A percentile compares a stretch with the other conserved stretches of the same genome.
Evolutionary conservation across 2,888 invertebrate genomes (phyloP).

Genomic region (Branchinecta sandiegonensis): DNA sequence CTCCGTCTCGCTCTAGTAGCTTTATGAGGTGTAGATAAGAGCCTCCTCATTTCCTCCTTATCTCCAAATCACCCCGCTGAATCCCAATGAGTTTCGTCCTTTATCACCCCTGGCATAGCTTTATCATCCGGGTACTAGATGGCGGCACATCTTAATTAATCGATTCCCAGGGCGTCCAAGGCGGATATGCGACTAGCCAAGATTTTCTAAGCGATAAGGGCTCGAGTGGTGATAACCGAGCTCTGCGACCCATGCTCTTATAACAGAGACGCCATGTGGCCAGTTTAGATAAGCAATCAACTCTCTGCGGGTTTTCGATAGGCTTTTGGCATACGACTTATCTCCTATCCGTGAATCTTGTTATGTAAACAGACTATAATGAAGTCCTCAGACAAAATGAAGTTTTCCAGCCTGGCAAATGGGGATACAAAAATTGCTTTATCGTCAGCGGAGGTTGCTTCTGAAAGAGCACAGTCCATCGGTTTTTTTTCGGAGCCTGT

Average conservation of each 20-base stretch:
- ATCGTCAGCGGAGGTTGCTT: no score
- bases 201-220: slow-evolving; percentile 6
- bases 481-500: no score
- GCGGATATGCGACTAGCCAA: slow-evolving; percentile 3
- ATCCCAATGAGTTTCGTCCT: slow-evolving; percentile 12
- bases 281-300: slow-evolving; percentile 10
- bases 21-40: no score
- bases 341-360: background rate
- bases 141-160: slow-evolving; percentile 9
- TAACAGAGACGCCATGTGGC: slow-evolving; percentile 10
- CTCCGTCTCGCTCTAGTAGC: no score
- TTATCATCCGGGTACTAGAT: slow-evolving; percentile 2
- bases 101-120: background rate
- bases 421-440: no score
- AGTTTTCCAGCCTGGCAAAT: slow-evolving; percentile 12
- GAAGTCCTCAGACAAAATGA: slow-evolving; percentile 12
- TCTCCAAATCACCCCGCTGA: slow-evolving; percentile 14
- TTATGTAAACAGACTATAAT: background rate
- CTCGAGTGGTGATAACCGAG: background rate
- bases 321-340: background rate
- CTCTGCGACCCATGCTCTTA: slow-evolving; percentile 4
- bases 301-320: slow-evolving; percentile 2
- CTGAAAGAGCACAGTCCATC: no score
- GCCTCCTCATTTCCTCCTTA: background rate
- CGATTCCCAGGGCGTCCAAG: background rate